These are phyloP conservation scores for Lota lota DNA, from an alignment of 2,113 vertebrate species.

Conservation along the genomic window DNA sequence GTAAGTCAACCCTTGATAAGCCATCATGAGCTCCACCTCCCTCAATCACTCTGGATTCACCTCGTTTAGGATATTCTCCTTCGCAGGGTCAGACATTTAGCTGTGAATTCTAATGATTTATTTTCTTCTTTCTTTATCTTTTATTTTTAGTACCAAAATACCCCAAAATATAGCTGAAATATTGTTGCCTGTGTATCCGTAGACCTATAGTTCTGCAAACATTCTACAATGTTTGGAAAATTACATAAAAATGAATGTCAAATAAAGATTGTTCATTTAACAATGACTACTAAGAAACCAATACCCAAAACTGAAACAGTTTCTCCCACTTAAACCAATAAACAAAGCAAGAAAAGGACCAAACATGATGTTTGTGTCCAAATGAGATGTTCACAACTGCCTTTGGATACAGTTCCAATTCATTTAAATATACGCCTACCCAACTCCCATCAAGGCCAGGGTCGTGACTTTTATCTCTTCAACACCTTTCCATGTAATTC, in stretches of 20 bases:
- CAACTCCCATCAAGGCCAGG: neutral
- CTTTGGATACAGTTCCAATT: neutral
- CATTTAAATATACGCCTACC: neutral
- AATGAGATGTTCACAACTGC: no score
- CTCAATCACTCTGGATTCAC: conserved; percentile 39
- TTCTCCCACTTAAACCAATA: no score
- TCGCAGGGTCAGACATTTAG: conserved; percentile 10
- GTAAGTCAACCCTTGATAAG: conserved; percentile 33
- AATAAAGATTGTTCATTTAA: no score
- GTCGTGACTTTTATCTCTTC: neutral
- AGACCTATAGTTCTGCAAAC: no score
- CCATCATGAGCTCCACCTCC: conserved; percentile 26
- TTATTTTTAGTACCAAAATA: neutral
- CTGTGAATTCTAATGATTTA: neutral
- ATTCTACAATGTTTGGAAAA: no score
- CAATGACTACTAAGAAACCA: no score
- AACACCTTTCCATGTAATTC: neutral
- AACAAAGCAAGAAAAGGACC: no score
- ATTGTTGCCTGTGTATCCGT: no score
- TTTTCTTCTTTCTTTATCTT: neutral
- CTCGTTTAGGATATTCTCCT: conserved; percentile 17
- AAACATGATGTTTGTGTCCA: no score
- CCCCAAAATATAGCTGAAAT: no score
- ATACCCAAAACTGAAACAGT: no score
- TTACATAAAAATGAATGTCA: no score